Base-by-base conservation (phyloP, 2,797 vertebrate species). In the Malurus splendens region DNA sequence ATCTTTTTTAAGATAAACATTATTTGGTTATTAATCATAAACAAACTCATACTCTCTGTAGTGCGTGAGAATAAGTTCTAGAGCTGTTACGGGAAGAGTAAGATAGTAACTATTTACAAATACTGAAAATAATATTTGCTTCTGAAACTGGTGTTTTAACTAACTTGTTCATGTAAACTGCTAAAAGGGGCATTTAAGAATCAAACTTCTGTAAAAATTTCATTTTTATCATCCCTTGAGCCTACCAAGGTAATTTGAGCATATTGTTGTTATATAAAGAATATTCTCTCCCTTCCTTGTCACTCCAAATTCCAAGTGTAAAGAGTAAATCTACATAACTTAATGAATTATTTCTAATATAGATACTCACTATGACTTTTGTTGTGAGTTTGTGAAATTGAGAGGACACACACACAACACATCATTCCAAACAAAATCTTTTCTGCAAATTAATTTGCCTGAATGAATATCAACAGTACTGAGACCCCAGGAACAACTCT, bases 101-200 rank as follows among this genome's bases (percentile, higher is more conserved):
- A 71, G 14, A 83, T 22, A 45, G n/a, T 48, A 57, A 64, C 15
- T 47, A 9, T 70, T 51, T 9, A 14, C 52, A 82, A 93, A 80
- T 61, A 50, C 12, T 85, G 39, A 30, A 77, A 77, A 92, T 52
- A 79, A 88, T 19, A 68, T 57, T 74, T 80, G 36, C 18, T 64
- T 71, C 79, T 87, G 54, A 71, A 81, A 39, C 22, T 6, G 8
- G 15, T 45, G 42, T 57, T 74, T 74, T 42, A 61, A 55, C 54
- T 56, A 80, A 71, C 32, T 64, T 0, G 32, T 32, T 32, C 30
- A 68, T 6, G 14, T 44, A 77, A 47, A 47, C 47, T 36, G 51
- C 17, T 25, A 60, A 82, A 5, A 65, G 3, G 6, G 6, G 3
- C 19, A 74, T 65, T 90, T 71, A 52, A 54, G 32, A 89, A 57